Conservation (phyloP, 1,140 invertebrate genomes). For the Pseudomyrmex sp. region DNA sequence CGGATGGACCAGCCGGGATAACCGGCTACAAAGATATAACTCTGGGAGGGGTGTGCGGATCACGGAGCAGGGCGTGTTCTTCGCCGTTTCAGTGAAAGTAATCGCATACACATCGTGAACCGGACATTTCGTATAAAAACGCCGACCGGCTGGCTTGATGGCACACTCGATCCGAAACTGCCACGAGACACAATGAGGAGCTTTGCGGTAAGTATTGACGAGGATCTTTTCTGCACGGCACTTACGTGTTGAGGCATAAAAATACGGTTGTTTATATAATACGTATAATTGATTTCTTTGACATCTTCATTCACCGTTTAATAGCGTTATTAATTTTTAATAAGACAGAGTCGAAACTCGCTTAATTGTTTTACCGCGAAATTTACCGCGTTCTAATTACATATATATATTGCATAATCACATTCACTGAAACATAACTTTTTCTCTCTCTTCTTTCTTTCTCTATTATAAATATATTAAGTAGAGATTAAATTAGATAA, state of each 20-base stretch:
- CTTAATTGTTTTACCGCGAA: background rate
- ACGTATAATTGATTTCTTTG: background rate
- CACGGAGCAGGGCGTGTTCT: slow-evolving; percentile 66
- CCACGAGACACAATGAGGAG: slow-evolving; percentile 72
- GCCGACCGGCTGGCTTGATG: slow-evolving; percentile 61
- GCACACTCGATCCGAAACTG: slow-evolving; percentile 72
- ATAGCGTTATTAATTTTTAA: background rate
- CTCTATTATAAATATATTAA: too few species aligned
- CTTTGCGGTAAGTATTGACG: slow-evolving; percentile 74
- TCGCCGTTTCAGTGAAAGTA: slow-evolving; percentile 77
- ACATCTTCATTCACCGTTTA: background rate
- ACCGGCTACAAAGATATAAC: slow-evolving; percentile 59
- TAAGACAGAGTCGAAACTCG: background rate
- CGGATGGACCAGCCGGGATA: slow-evolving; percentile 63
- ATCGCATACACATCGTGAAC: slow-evolving; percentile 66
- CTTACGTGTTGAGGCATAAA: background rate
- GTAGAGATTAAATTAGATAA: background rate
- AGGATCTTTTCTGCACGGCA: background rate
- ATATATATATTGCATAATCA: background rate
- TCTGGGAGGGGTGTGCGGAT: slow-evolving; percentile 46
- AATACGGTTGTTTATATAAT: background rate
- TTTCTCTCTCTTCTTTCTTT: too few species aligned
- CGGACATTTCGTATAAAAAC: slow-evolving; percentile 78
- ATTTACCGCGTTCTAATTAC: slow-evolving; percentile 11
- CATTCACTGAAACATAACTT: background rate